A percentile compares a stretch with the other conserved stretches of the same genome.
phyloP scores from a whole-genome alignment of 2,888 invertebrate species.

The Myopa testacea region DNA sequence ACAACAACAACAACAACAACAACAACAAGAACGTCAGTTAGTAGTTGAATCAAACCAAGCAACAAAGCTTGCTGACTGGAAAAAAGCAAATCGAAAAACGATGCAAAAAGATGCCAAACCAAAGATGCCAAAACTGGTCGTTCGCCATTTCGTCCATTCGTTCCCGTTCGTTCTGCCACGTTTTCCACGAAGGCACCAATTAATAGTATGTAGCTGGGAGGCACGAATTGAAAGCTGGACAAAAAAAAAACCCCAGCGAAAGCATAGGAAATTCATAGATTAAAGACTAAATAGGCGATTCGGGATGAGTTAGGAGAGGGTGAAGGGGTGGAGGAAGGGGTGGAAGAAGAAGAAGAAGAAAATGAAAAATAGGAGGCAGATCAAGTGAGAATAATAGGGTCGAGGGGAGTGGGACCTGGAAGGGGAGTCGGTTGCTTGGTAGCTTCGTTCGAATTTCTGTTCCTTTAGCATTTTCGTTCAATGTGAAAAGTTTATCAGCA shows the following conservation, averaged over 20 bases:
- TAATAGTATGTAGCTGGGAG: conserved; percentile 11
- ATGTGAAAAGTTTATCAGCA: conserved; percentile 12
- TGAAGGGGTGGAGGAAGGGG: neutral
- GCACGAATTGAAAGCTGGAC: neutral
- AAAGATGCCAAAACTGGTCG: conserved; percentile 14
- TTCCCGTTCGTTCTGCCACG: neutral
- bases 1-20: no score
- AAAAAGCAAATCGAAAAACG: neutral
- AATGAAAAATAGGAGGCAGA: neutral
- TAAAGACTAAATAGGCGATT: neutral
- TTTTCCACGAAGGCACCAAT: conserved; percentile 18
- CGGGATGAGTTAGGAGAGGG: neutral
- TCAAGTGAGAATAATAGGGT: neutral
- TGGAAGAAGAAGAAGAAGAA: neutral
- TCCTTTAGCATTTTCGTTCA: neutral
- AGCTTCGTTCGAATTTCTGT: neutral
- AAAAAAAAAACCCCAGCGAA: neutral
- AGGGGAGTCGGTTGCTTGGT: neutral
- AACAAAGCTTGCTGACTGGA: neutral
- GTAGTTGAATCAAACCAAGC: neutral
- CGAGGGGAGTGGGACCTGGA: neutral
- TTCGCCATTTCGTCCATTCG: neutral
- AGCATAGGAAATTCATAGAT: neutral
- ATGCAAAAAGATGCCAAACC: neutral
- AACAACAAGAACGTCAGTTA: neutral